Conservation (phyloP, 2,113 vertebrate genomes). For the Rattus rattus region DNA sequence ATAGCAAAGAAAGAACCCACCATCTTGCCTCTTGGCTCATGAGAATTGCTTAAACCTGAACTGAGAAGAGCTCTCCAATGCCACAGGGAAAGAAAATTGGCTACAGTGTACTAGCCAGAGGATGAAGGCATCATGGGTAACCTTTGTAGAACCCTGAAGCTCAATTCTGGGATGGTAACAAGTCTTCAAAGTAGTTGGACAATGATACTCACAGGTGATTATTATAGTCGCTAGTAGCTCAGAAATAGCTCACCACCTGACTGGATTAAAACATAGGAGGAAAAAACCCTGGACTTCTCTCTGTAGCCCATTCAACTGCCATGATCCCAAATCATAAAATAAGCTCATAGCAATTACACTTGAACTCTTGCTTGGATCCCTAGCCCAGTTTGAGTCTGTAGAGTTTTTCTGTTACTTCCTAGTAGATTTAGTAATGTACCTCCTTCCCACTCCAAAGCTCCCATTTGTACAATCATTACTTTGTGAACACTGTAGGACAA, state of each 20-base stretch:
- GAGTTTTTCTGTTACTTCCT: not conserved
- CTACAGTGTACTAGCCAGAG: not conserved
- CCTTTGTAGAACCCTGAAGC: not conserved
- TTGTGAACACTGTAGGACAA: not conserved
- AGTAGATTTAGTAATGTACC: not conserved
- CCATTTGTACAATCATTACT: not conserved
- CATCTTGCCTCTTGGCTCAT: not conserved
- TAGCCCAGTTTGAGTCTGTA: not conserved
- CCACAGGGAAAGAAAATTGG: not conserved
- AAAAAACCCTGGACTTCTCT: not conserved
- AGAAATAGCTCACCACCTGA: not conserved
- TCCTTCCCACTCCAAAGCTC: not conserved
- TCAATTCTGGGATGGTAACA: not conserved
- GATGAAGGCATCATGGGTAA: not conserved
- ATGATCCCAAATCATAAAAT: not conserved
- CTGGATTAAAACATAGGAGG: not conserved
- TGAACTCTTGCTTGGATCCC: not conserved
- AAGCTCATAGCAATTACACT: not conserved
- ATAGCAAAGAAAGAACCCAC: not conserved
- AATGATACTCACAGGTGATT: not conserved
- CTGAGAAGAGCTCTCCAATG: not conserved
- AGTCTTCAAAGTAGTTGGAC: not conserved
- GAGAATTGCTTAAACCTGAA: not conserved
- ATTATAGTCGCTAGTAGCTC: not conserved
- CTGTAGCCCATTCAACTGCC: not conserved